Base-by-base conservation (phyloP, 2,113 vertebrate genomes). In the Arenaria interpres region DNA sequence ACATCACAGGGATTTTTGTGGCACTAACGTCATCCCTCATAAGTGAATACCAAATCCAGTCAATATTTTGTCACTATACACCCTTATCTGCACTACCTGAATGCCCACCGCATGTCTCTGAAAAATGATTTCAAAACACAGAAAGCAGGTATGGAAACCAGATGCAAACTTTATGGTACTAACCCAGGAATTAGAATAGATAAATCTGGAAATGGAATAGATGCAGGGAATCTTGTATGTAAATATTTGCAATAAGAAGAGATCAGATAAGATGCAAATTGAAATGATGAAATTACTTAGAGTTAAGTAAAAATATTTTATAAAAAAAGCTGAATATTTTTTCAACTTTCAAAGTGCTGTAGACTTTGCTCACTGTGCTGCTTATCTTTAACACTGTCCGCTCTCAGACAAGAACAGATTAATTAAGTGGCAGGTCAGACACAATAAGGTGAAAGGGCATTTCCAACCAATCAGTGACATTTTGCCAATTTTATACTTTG, bases 391-490 rank as follows among this genome's bases (percentile, higher is more conserved):
- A 12, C 91, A 76, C 95, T 97, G 97, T 97, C 98, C 88, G 93
- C 97, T 97, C 95, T 86, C 95, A 95, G 92, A 94, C 95, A 96
- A 96, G 96, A 97, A 95, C 96, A 97, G 96, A 98, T 98, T 97
- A 96, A 98, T 98, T 97, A 98, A 98, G 98, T 97, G 98, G 95
- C 97, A 96, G 98, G 97, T 97, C 98, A 98, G 97, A 93, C 97
- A 97, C 97, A 95, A 92, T 92, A 59, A 98, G 97, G 98, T 97
- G 97, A 98, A 97, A 98, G 98, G 98, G 97, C 98, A 97, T n/a
- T 93, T 97, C 97, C 93, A 97, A 90, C 97, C 98, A 98, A 97
- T 97, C 95, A 77, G 43, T 35, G 71, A 57, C 82, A 93, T 96
- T 97, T 96, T 89, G 92, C 95, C 94, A 84, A 60, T 92, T 97